These are phyloP conservation scores for Phaedon cochleariae DNA, from an alignment of 2,888 invertebrate genomes.

Conservation along the genomic window DNA sequence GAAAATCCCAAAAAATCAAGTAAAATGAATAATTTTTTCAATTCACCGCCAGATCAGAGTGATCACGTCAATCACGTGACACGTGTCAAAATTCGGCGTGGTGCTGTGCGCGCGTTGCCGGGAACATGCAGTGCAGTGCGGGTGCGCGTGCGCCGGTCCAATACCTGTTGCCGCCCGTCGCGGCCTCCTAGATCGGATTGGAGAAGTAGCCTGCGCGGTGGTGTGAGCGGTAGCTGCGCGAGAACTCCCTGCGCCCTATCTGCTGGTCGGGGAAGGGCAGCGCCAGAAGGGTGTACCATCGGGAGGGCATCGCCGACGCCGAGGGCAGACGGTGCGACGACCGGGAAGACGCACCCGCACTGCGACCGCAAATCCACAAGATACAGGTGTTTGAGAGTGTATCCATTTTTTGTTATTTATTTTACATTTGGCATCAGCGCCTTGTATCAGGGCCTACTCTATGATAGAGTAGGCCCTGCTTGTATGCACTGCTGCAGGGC, in stretches of 20 bases:
- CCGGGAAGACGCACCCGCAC: conserved; percentile 62
- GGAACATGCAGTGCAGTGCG: conserved; percentile 51
- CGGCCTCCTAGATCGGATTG: conserved; percentile 74
- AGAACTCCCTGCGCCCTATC: conserved; percentile 85
- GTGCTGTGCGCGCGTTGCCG: conserved; percentile 21
- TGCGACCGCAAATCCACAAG: conserved; percentile 40
- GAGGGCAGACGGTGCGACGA: conserved; percentile 63
- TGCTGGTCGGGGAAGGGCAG: conserved; percentile 94
- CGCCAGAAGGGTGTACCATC: conserved; percentile 90
- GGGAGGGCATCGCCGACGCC: conserved; percentile 74
- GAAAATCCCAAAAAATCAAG: too few relatives aligned
- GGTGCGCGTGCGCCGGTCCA: conserved; percentile 36
- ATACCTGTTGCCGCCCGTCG: conserved; percentile 38
- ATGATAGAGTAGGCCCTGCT: too few relatives aligned
- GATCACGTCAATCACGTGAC: too few relatives aligned
- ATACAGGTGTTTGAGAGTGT: neutral
- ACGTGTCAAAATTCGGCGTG: too few relatives aligned
- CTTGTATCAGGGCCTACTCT: too few relatives aligned
- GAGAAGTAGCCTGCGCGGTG: conserved; percentile 88
- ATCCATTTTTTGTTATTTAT: too few relatives aligned
- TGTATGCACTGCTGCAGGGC: too few relatives aligned
- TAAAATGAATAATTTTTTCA: too few relatives aligned
- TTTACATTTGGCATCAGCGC: too few relatives aligned
- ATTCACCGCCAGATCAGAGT: too few relatives aligned
- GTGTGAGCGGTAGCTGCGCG: conserved; percentile 76